Conservation (phyloP, 2,888 invertebrate genomes). For the Eretmocerus hayati region DNA sequence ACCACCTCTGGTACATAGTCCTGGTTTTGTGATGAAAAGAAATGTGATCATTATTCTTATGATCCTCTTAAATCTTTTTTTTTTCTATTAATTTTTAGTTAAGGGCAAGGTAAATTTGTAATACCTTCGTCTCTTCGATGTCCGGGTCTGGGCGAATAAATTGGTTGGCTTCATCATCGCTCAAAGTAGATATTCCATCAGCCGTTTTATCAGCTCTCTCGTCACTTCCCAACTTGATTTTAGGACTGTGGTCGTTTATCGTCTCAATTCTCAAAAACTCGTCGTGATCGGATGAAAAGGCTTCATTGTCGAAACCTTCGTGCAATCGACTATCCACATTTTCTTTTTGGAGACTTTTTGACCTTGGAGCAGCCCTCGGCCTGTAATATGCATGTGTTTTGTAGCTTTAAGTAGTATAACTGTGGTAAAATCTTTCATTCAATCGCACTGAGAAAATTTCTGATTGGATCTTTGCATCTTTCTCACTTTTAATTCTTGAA, state of each 20-base stretch:
- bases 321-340: too few relatives aligned
- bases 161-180: constrained; percentile 13
- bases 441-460: too few relatives aligned
- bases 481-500: too few relatives aligned
- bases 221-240: constrained; percentile 31
- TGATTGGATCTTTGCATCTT: too few relatives aligned
- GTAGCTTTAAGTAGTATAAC: too few relatives aligned
- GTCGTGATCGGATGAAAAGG: constrained; percentile 32
- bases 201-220: constrained; percentile 1
- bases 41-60: too few relatives aligned
- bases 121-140: constrained; percentile 11
- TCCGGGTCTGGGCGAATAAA: too few relatives aligned
- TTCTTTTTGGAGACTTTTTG: constrained; percentile 8
- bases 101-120: not conserved
- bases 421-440: too few relatives aligned
- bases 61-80: too few relatives aligned
- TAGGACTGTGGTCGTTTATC: constrained; percentile 28
- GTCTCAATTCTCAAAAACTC: constrained; percentile 39
- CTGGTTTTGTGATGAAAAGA: too few relatives aligned
- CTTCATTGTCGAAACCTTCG: constrained; percentile 31
- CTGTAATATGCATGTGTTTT: too few relatives aligned
- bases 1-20: not conserved
- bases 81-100: too few relatives aligned
- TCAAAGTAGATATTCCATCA: constrained; percentile 1
- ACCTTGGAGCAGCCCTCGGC: constrained; percentile 29